Conservation (phyloP, 1,140 invertebrate genomes). For the Cheumatopsyche charites region DNA sequence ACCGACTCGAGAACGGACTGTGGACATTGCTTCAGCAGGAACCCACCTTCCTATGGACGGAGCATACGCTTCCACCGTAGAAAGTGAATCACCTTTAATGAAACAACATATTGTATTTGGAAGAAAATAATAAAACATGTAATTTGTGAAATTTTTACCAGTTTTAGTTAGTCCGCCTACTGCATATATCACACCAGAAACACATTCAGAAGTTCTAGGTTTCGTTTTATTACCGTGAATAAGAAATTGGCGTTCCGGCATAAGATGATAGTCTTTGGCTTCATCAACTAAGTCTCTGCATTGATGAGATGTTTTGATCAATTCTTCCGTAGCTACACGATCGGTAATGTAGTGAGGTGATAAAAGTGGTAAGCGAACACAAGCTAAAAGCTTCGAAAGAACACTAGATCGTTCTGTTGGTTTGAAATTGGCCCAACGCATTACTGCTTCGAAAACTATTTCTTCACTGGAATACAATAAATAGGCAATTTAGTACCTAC, state of each 20-base stretch:
- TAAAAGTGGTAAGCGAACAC: slow-evolving; percentile 80
- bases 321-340: slow-evolving; percentile 80
- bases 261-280: slow-evolving; percentile 82
- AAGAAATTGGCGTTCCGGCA: slow-evolving; percentile 80
- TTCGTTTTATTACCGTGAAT: slow-evolving; percentile 78
- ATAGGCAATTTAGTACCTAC: background rate
- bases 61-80: slow-evolving; percentile 87
- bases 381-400: slow-evolving; percentile 75
- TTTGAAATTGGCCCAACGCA: slow-evolving; percentile 82
- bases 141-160: slow-evolving; percentile 55
- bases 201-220: slow-evolving; percentile 77
- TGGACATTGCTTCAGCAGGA: slow-evolving; percentile 84
- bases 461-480: slow-evolving; percentile 61
- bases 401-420: slow-evolving; percentile 62
- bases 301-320: slow-evolving; percentile 76
- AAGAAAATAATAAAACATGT: too few species aligned
- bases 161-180: slow-evolving; percentile 87
- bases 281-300: slow-evolving; percentile 84
- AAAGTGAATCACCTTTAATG: slow-evolving; percentile 76
- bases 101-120: too few species aligned
- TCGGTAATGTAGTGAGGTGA: slow-evolving; percentile 85
- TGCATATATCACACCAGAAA: slow-evolving; percentile 83
- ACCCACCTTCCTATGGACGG: slow-evolving; percentile 75
- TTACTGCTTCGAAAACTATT: slow-evolving; percentile 83
- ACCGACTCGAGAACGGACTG: slow-evolving; percentile 81